Evolutionary conservation across 2,888 invertebrate species (phyloP), one percentile per base, ranked within the genome.

Genomic region (Drosophila neutralis): DNA sequence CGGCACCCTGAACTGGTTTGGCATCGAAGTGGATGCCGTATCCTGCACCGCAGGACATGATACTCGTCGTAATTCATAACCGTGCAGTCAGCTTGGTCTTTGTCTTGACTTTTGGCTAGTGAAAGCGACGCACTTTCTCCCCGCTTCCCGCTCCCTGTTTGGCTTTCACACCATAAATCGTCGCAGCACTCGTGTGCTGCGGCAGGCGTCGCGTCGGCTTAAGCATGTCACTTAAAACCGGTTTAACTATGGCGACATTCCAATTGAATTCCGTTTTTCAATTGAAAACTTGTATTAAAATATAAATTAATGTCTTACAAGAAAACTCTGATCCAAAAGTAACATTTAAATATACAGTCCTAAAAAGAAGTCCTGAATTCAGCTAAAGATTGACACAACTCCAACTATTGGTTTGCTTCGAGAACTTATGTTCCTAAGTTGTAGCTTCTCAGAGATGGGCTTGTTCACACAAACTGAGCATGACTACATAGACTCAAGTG

Each of bases 161-260:
- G 73, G 59, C 62, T 69, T 86, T 89, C 87, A 70, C 89, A 89
- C 77, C 62, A 86, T 86, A 86, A 89, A 89, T 86, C 85, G 69
- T 70, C 5, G 59, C 40, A 31, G 42, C 70, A 61, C 73, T 89
- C 72, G 65, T 53, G 58, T 18, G 40, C 51, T 40, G 56, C 65
- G 85, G 81, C 82, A 87, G 69, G 57, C 85, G 53, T 83, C 48
- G 66, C 76, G 48, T 52, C 60, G 67, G 57, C 61, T 54, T 69
- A 71, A 69, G 64, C 56, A 60, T 59, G 45, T 40, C 52, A n/a
- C 49, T 31, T n/a, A 6, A 33, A 83, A 86, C 83, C 76, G 76
- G 86, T 76, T 76, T n/a, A 49, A n/a, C 31, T 2, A 24, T 8
- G 15, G 15, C 24, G 11, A 57, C n/a, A 31, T n/a, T 57, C 15